A percentile compares a stretch with the other conserved stretches of the same genome.
Evolutionary conservation across 2,113 vertebrate species (phyloP).

Genomic region (Arizona elegans): DNA sequence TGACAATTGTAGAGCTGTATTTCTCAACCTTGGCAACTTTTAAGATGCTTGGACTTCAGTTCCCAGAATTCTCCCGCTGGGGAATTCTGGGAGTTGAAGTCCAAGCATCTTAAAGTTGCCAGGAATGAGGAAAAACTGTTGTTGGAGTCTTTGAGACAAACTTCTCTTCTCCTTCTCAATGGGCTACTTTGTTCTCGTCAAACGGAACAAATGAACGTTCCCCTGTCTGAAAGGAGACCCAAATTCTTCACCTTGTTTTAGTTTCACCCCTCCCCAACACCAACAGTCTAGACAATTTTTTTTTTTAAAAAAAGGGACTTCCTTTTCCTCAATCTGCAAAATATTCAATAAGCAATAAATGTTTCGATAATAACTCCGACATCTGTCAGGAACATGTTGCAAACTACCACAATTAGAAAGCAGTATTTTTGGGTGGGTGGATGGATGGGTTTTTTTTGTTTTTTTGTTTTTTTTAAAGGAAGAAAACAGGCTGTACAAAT

Average conservation of each 20-base stretch:
- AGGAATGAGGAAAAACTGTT: too few relatives aligned
- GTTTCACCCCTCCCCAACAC: not conserved
- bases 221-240: not conserved
- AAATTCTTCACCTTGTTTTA: not conserved
- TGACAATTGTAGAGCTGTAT: not conserved
- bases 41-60: too few relatives aligned
- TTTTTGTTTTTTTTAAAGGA: not conserved
- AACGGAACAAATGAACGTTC: not conserved
- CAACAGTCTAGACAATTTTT: conserved; percentile 26
- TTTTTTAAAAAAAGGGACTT: not conserved
- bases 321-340: not conserved
- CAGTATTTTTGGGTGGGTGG: not conserved
- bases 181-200: not conserved
- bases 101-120: too few relatives aligned
- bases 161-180: not conserved
- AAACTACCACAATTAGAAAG: not conserved
- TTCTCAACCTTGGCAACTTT: too few relatives aligned
- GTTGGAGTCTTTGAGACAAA: not conserved
- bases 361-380: not conserved
- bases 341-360: not conserved
- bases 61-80: too few relatives aligned
- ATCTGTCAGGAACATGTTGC: not conserved
- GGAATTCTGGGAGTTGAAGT: too few relatives aligned
- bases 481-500: not conserved
- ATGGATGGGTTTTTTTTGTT: not conserved